Conservation (phyloP, 2,888 invertebrate genomes). For the Belgica antarctica region DNA sequence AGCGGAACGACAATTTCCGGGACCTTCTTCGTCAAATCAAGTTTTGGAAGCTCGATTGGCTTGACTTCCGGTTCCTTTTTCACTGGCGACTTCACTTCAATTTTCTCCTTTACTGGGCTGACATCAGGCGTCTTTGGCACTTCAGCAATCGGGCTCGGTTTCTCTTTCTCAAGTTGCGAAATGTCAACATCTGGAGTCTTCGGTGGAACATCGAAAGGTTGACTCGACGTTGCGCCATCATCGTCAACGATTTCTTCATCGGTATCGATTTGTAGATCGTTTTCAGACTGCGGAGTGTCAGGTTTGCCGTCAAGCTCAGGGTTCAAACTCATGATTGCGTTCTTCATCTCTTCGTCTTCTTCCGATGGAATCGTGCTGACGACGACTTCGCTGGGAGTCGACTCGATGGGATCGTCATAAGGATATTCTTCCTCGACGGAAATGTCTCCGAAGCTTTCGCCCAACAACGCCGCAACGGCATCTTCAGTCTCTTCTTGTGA, state of each 20-base stretch:
- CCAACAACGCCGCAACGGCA: slow-evolving; percentile 82
- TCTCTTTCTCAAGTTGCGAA: slow-evolving; percentile 56
- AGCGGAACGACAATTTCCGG: too few relatives aligned
- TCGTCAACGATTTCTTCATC: slow-evolving; percentile 77
- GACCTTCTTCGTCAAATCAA: neutral
- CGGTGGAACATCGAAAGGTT: slow-evolving; percentile 56
- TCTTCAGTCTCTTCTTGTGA: slow-evolving; percentile 92
- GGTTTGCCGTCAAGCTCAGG: slow-evolving; percentile 73
- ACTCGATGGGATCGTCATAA: slow-evolving; percentile 59
- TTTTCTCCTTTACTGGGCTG: slow-evolving; percentile 38
- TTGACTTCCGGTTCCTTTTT: neutral
- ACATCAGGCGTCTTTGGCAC: neutral
- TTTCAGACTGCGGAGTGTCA: slow-evolving; percentile 81
- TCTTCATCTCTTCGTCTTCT: slow-evolving; percentile 79
- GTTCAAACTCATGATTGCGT: slow-evolving; percentile 78
- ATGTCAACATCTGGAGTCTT: slow-evolving; percentile 58
- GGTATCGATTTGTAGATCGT: slow-evolving; percentile 79
- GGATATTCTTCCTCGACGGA: slow-evolving; percentile 59
- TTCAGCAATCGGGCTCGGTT: neutral
- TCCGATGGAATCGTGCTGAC: slow-evolving; percentile 62
- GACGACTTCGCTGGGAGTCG: slow-evolving; percentile 57
- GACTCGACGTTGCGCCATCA: slow-evolving; percentile 49
- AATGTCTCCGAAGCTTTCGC: slow-evolving; percentile 80
- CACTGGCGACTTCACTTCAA: neutral
- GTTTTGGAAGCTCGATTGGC: neutral